Conservation (phyloP, 2,888 invertebrate species). For the Pollenia labialis region DNA sequence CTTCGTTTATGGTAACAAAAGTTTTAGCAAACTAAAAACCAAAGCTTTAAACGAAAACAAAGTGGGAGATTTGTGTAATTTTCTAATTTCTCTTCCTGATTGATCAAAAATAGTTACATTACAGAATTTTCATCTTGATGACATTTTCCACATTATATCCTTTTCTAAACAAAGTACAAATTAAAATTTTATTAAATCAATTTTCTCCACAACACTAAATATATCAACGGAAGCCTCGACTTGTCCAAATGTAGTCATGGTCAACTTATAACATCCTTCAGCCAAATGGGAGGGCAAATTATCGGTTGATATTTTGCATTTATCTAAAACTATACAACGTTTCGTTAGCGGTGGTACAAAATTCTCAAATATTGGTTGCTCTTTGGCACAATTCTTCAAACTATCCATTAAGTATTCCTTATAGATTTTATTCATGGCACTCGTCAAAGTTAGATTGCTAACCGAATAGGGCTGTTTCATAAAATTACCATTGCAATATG, state of each 20-base stretch:
- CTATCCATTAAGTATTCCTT: neutral
- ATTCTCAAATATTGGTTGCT: neutral
- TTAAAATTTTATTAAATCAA: no score
- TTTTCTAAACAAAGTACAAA: no score
- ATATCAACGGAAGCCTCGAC: neutral
- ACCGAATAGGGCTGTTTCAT: neutral
- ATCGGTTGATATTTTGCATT: conserved; percentile 17
- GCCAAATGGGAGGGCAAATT: conserved; percentile 12
- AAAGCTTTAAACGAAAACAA: no score
- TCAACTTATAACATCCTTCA: conserved; percentile 24
- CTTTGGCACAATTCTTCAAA: neutral
- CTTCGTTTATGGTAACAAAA: no score
- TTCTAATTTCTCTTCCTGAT: no score
- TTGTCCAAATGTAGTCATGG: neutral
- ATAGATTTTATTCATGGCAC: conserved; percentile 28
- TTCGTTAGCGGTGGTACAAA: conserved; percentile 24
- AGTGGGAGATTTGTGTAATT: no score
- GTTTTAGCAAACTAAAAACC: no score
- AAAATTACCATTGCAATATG: neutral
- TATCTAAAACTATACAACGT: neutral
- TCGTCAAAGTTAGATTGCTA: neutral
- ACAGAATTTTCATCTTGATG: no score
- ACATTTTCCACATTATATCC: no score
- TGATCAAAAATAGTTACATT: no score
- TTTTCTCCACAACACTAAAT: neutral